Evolutionary conservation across 2,888 invertebrate species (phyloP), one percentile per base, ranked within the genome.

Genomic region (Fissipunctia ypsillon): DNA sequence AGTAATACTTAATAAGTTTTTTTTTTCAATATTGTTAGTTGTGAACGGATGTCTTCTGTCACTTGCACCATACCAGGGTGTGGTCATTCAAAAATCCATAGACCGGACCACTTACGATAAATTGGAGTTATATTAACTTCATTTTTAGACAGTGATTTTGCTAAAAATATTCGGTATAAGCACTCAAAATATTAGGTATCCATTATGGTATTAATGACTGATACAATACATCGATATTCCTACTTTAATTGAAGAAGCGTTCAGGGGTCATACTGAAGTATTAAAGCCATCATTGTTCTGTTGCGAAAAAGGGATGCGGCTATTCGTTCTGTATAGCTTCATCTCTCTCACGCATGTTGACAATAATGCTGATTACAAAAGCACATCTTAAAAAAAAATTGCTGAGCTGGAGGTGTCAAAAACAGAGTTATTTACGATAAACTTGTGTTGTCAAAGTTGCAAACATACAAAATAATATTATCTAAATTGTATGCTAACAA

Each of bases 51-150:
- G 28, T 54, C 25, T 38, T 14, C 28, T 25, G 5, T 61, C 1
- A 61, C 79, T 80, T 78, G 28, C 2, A 59, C 83, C 83, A 73
- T 0, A 41, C 28, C 14, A 52, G 63, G 83, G 80, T 83, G 80
- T 64, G 83, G 83, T 64, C 59, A 79, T 82, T 71, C 69, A 81
- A 81, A 81, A 79, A 45, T 57, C 67, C 69, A 81, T 73, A 66
- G 74, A 48, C 54, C 59, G 16, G 12, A 54, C 67, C 80, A 81
- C 80, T 81, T 73, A 81, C 63, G 14, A 48, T 35, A 83, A 60
- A 81, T 81, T 81, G 83, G 5, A 79, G 52, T 63, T 56, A 45
- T 45, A 64, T 67, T 69, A 31, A 64, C 43, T 63, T 73, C 54
- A 64, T 73, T 38, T n/a, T 59, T 60, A 57, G 65, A 69, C 69